Percentiles rank a stretch among this genome's conserved stretches.
Evolutionary conservation across 2,797 vertebrate species (phyloP).

Genomic region (Apodemus agrarius): DNA sequence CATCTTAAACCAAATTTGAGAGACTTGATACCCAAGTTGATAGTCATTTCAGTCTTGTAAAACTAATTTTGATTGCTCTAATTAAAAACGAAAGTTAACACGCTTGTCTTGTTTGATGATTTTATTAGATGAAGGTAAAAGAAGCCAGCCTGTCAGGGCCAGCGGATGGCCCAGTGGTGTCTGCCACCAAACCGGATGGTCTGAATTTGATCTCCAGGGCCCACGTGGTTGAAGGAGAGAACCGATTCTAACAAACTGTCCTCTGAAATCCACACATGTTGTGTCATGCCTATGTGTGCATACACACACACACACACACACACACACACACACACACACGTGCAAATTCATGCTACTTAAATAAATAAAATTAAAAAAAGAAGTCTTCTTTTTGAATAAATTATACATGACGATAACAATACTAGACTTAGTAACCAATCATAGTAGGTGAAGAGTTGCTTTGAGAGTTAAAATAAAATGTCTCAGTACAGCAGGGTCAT

Average conservation of each 20-base stretch:
- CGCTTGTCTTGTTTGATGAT: not conserved
- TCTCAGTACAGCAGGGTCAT: not conserved
- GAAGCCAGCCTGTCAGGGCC: not conserved
- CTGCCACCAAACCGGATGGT: not conserved
- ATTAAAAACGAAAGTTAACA: not conserved
- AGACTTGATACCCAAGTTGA: not conserved
- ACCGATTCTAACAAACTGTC: not conserved
- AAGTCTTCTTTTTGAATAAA: slow-evolving; percentile 30
- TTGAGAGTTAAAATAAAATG: slow-evolving; percentile 40
- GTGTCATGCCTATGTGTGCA: not conserved
- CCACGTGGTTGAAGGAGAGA: not conserved
- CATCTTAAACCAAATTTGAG: not conserved
- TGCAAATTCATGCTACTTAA: not conserved
- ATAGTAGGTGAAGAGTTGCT: not conserved
- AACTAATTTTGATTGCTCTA: slow-evolving; percentile 52
- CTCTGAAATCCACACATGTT: not conserved
- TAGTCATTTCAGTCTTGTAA: not conserved
- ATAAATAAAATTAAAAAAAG: not conserved
- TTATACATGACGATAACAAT: slow-evolving; percentile 11
- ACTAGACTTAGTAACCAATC: not conserved
- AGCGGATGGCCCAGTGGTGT: not conserved
- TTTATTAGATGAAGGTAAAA: slow-evolving; percentile 47
- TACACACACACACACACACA: not conserved
- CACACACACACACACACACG: not conserved
- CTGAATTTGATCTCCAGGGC: not conserved